These are phyloP conservation scores for Hormaphis cornu DNA, from an alignment of 1,140 invertebrate species.

Conservation along the genomic window DNA sequence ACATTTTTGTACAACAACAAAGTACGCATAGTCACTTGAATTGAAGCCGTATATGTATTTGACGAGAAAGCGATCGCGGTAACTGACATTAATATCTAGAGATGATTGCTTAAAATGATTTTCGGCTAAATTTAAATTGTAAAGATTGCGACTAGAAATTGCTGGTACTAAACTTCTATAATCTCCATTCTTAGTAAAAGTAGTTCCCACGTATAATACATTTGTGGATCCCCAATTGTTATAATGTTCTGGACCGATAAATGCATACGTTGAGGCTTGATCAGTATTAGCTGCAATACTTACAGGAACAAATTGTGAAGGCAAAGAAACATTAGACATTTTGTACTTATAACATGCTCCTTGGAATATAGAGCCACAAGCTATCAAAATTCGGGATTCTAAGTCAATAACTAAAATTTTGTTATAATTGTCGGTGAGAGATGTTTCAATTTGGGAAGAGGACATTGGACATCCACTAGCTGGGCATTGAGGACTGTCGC, in stretches of 20 bases:
- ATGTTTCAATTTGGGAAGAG: slow-evolving; percentile 52
- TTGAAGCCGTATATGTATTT: slow-evolving; percentile 94
- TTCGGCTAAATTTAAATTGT: slow-evolving; percentile 68
- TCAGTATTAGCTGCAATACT: slow-evolving; percentile 87
- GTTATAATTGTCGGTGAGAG: slow-evolving; percentile 74
- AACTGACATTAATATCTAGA: slow-evolving; percentile 86
- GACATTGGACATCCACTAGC: slow-evolving; percentile 64
- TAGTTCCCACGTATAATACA: slow-evolving; percentile 88
- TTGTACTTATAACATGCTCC: slow-evolving; percentile 81
- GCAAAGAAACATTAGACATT: slow-evolving; percentile 66
- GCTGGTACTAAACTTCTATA: slow-evolving; percentile 90
- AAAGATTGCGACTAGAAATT: slow-evolving; percentile 73
- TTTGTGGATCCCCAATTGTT: slow-evolving; percentile 60
- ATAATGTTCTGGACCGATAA: slow-evolving; percentile 84
- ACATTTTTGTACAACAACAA: slow-evolving; percentile 87
- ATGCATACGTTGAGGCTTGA: slow-evolving; percentile 82
- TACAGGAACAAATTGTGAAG: slow-evolving; percentile 62
- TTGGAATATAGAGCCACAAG: slow-evolving; percentile 78
- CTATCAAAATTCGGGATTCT: slow-evolving; percentile 66
- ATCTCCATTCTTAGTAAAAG: slow-evolving; percentile 83
- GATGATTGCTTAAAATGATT: slow-evolving; percentile 80
- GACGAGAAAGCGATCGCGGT: slow-evolving; percentile 87
- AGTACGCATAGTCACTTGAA: slow-evolving; percentile 87
- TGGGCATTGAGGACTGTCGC: slow-evolving; percentile 79
- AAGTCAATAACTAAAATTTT: slow-evolving; percentile 84